phyloP scores from a whole-genome alignment of 2,888 invertebrate genomes.

The Chrysopilus asiliformis region DNA sequence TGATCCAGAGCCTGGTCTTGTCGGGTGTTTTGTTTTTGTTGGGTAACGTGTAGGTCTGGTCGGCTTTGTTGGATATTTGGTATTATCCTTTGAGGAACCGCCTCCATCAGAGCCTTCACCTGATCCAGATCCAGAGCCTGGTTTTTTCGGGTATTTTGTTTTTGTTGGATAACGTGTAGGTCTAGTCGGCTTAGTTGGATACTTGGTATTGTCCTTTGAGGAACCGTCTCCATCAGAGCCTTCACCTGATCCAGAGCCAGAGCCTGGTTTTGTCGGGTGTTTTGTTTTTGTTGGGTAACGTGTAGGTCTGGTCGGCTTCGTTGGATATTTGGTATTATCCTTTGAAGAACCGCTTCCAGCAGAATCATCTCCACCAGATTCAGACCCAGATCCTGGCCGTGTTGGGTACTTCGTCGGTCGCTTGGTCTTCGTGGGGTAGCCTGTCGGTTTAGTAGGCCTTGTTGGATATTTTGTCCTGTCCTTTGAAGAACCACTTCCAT shows the following conservation, averaged over 20 bases:
- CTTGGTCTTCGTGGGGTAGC: not conserved
- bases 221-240: not conserved
- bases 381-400: too few relatives aligned
- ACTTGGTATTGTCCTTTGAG: not conserved
- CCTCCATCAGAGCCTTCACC: too few relatives aligned
- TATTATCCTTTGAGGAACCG: too few relatives aligned
- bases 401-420: not conserved
- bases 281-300: not conserved
- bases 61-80: not conserved
- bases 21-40: not conserved
- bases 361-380: too few relatives aligned
- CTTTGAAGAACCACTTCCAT: too few relatives aligned
- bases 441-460: too few relatives aligned
- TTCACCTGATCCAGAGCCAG: not conserved
- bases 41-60: not conserved
- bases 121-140: too few relatives aligned
- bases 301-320: conserved; percentile 2
- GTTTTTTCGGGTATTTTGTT: not conserved
- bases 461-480: too few relatives aligned
- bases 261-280: too few relatives aligned
- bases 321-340: not conserved
- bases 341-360: too few relatives aligned
- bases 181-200: conserved; percentile 1
- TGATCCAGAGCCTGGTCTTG: not conserved
- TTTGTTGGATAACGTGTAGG: not conserved